Evolutionary conservation across 2,113 vertebrate genomes (phyloP).

Genomic region (Oreotrochilus melanogaster): DNA sequence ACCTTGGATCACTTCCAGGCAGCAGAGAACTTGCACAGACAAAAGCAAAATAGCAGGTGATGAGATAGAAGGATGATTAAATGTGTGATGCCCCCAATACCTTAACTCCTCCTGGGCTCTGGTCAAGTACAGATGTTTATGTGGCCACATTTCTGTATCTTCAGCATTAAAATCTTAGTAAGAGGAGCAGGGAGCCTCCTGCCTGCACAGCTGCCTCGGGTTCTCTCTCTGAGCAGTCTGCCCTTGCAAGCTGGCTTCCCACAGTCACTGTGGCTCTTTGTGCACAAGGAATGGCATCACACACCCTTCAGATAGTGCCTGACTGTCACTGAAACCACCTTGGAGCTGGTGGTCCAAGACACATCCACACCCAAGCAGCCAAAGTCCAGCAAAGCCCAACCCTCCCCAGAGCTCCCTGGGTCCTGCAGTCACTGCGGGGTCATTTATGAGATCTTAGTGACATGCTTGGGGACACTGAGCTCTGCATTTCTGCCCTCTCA

Average conservation of each 20-base stretch:
- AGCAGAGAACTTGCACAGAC: constrained; percentile 20
- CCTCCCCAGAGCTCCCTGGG: rapidly evolving
- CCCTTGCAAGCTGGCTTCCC: neutral
- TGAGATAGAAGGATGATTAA: neutral
- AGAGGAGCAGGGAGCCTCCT: neutral
- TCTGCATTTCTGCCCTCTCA: neutral
- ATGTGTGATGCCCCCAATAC: neutral
- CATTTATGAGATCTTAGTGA: neutral
- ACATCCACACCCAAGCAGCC: neutral
- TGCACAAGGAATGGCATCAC: neutral
- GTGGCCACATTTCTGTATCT: neutral
- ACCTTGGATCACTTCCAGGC: constrained; percentile 16
- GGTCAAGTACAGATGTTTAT: neutral
- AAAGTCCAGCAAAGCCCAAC: neutral
- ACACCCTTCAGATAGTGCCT: neutral
- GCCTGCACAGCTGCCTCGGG: neutral
- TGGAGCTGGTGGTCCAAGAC: neutral
- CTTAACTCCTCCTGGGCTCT: neutral
- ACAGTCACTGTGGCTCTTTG: neutral
- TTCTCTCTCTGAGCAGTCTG: neutral
- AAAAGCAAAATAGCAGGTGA: neutral
- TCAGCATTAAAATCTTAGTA: neutral
- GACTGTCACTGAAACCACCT: neutral
- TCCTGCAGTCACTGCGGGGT: neutral
- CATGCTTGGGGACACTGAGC: neutral